Conservation (phyloP, 2,888 invertebrate genomes). For the Alcis repandata region DNA sequence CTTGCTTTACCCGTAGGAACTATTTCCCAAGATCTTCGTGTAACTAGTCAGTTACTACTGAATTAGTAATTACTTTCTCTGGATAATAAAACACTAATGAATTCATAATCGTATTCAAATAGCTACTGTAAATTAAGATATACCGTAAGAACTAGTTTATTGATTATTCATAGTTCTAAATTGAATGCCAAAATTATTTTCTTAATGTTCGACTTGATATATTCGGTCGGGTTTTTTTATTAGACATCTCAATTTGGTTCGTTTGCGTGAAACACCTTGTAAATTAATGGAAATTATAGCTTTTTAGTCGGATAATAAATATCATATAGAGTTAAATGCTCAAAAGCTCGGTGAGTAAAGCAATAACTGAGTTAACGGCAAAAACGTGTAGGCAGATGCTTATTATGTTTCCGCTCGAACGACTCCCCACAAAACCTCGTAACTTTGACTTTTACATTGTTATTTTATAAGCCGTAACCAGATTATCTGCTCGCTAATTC, state of each 20-base stretch:
- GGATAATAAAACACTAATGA: constrained; percentile 47
- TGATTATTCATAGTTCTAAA: constrained; percentile 62
- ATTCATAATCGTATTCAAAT: constrained; percentile 44
- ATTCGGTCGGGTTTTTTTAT: constrained; percentile 41
- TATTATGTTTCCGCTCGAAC: constrained; percentile 62
- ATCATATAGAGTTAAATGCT: constrained; percentile 43
- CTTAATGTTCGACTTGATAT: constrained; percentile 50
- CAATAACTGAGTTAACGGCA: constrained; percentile 49
- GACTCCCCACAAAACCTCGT: constrained; percentile 56
- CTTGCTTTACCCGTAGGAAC: constrained; percentile 1
- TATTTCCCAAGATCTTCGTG: constrained; percentile 16
- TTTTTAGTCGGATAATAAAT: constrained; percentile 51
- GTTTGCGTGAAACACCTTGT: constrained; percentile 44
- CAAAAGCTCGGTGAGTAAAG: constrained; percentile 42
- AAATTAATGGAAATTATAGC: constrained; percentile 43
- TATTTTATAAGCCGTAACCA: constrained; percentile 63
- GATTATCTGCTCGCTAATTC: constrained; percentile 62
- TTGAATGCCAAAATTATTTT: constrained; percentile 58
- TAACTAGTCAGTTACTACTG: constrained; percentile 15
- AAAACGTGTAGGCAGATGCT: constrained; percentile 51
- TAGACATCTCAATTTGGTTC: constrained; percentile 37
- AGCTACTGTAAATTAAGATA: constrained; percentile 60
- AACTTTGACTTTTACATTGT: constrained; percentile 48
- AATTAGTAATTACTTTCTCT: constrained; percentile 39
- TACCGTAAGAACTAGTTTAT: constrained; percentile 59